Conservation (phyloP, 2,888 invertebrate species). For the Caenorhabditis sp. region DNA sequence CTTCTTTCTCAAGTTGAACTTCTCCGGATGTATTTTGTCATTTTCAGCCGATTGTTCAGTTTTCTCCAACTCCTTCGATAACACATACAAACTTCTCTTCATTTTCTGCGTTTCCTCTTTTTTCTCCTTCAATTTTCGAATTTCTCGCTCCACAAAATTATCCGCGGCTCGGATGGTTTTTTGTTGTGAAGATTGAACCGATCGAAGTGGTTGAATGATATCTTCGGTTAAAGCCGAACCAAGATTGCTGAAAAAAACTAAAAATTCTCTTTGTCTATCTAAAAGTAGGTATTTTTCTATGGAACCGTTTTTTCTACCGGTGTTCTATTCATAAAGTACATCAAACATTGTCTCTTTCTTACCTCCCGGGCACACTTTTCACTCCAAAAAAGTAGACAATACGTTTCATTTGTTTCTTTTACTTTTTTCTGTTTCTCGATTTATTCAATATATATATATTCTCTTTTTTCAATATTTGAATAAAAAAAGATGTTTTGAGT, state of each 20-base stretch:
- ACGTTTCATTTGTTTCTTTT: too few relatives aligned
- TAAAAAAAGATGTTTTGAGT: too few relatives aligned
- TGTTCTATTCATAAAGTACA: too few relatives aligned
- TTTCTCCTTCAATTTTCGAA: conserved; percentile 51
- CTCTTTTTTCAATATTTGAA: too few relatives aligned
- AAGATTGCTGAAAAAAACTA: conserved; percentile 56
- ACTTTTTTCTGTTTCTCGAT: too few relatives aligned
- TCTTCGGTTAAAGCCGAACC: conserved; percentile 59
- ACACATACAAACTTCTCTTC: conserved; percentile 49
- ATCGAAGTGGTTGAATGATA: conserved; percentile 57
- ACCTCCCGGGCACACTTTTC: too few relatives aligned
- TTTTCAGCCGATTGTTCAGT: conserved; percentile 42
- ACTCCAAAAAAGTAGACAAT: too few relatives aligned
- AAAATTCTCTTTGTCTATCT: too few relatives aligned
- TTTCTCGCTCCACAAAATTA: conserved; percentile 47
- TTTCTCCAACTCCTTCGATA: conserved; percentile 55
- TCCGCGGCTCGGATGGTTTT: conserved; percentile 53
- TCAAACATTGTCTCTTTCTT: too few relatives aligned
- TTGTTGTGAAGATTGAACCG: conserved; percentile 51
- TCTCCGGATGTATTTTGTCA: conserved; percentile 24
- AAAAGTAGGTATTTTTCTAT: too few relatives aligned
- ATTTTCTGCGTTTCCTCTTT: conserved; percentile 51
- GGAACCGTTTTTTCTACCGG: too few relatives aligned
- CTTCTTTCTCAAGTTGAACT: conserved; percentile 41
- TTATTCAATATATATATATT: too few relatives aligned